A percentile compares a stretch with the other conserved stretches of the same genome.
Conservation (phyloP, 92 coral and sea anemone species). For the Phenganax marumi region DNA sequence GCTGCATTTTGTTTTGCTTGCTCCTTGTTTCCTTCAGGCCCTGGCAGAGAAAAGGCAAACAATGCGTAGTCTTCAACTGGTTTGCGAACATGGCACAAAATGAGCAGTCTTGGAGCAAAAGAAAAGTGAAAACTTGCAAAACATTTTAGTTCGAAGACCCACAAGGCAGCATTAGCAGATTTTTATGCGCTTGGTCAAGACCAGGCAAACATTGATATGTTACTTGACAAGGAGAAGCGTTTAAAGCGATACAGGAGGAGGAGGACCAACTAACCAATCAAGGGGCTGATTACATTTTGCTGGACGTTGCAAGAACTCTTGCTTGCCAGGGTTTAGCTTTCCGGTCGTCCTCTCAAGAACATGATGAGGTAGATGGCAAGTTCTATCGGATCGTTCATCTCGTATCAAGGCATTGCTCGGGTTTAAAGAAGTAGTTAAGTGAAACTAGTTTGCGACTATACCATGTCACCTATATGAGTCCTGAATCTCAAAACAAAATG, state of each 20-base stretch:
- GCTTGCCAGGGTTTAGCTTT: not conserved
- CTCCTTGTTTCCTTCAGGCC: not conserved
- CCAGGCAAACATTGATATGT: too few species aligned
- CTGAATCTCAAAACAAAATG: not conserved
- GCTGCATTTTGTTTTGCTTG: not conserved
- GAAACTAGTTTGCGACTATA: slow-evolving; percentile 1
- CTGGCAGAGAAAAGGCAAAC: not conserved
- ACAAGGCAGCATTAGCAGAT: not conserved
- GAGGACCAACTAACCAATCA: not conserved
- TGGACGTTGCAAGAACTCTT: slow-evolving; percentile 1
- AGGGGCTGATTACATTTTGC: not conserved
- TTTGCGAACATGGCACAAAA: not conserved
- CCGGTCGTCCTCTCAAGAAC: not conserved
- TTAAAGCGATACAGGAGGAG: not conserved
- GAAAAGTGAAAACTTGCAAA: not conserved
- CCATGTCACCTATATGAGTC: slow-evolving; percentile 8
- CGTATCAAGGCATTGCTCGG: slow-evolving; percentile 15
- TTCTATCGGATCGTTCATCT: slow-evolving; percentile 1
- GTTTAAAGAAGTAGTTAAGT: not conserved
- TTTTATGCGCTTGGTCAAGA: too few species aligned
- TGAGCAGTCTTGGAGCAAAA: slow-evolving; percentile 4
- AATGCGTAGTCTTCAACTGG: not conserved
- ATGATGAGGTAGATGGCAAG: slow-evolving; percentile 5
- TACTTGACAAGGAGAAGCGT: too few species aligned
- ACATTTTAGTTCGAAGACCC: slow-evolving; percentile 1